Evolutionary conservation across 2,888 invertebrate species (phyloP).

Genomic region (Miltochrista miniata): DNA sequence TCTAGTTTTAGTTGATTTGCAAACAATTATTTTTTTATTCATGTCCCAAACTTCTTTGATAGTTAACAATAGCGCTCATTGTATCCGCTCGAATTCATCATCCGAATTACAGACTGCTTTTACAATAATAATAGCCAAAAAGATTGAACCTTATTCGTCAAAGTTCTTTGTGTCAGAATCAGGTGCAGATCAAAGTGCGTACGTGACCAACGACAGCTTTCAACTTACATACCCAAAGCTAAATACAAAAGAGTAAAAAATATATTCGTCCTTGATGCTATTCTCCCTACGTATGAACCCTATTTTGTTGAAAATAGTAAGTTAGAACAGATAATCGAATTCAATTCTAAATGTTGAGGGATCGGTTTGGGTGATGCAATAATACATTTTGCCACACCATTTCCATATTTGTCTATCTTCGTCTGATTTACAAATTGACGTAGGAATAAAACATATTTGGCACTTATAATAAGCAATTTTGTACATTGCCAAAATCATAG

Average conservation of each 20-base stretch:
- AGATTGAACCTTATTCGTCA: constrained; percentile 23
- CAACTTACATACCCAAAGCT: constrained; percentile 24
- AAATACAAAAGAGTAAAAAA: constrained; percentile 55
- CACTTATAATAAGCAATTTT: no score
- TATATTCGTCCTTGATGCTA: constrained; percentile 44
- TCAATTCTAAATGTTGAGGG: neutral
- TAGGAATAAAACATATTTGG: no score
- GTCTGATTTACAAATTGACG: no score
- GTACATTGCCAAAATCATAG: no score
- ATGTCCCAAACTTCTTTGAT: neutral
- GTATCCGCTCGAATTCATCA: neutral
- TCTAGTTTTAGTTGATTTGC: no score
- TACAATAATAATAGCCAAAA: constrained; percentile 8
- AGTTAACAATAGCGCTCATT: no score
- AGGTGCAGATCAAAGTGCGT: constrained; percentile 21
- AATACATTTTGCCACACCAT: no score
- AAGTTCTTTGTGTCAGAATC: constrained; percentile 44
- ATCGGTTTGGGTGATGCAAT: neutral
- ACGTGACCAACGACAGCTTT: constrained; percentile 45
- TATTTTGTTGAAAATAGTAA: neutral
- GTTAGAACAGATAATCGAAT: neutral
- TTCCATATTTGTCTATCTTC: no score
- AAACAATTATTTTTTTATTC: no score
- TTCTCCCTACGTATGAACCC: constrained; percentile 26
- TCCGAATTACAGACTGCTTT: neutral